Conservation (phyloP, 2,797 vertebrate species). For the Squalus acanthias region DNA sequence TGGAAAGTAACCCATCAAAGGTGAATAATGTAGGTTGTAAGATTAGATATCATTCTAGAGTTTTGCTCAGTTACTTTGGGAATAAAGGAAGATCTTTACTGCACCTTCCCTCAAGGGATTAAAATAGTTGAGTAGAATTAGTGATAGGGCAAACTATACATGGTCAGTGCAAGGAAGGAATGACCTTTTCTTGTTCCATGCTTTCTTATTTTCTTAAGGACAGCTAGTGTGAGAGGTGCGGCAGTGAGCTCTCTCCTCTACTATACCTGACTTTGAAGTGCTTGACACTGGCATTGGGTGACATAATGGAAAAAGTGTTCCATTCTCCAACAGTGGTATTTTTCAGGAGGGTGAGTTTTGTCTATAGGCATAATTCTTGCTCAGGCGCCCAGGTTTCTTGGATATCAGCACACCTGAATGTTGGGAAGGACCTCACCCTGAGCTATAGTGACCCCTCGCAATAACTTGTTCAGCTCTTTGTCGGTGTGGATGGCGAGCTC, state of each 20-base stretch:
- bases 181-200: background rate
- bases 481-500: background rate
- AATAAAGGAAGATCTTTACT: too few relatives aligned
- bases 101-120: too few relatives aligned
- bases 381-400: background rate
- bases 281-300: background rate
- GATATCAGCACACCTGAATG: background rate
- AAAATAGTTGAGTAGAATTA: too few relatives aligned
- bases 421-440: background rate
- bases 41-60: too few relatives aligned
- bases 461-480: background rate
- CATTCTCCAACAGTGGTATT: background rate
- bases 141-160: too few relatives aligned
- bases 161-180: too few relatives aligned
- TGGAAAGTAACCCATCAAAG: too few relatives aligned
- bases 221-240: background rate
- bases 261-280: background rate
- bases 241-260: background rate
- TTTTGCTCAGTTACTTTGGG: too few relatives aligned
- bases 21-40: too few relatives aligned
- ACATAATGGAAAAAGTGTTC: background rate
- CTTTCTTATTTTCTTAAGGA: background rate
- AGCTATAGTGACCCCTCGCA: background rate
- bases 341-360: background rate
- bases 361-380: background rate